Evolutionary conservation across 1,140 invertebrate genomes (phyloP).

Genomic region (Colletes latitarsis): DNA sequence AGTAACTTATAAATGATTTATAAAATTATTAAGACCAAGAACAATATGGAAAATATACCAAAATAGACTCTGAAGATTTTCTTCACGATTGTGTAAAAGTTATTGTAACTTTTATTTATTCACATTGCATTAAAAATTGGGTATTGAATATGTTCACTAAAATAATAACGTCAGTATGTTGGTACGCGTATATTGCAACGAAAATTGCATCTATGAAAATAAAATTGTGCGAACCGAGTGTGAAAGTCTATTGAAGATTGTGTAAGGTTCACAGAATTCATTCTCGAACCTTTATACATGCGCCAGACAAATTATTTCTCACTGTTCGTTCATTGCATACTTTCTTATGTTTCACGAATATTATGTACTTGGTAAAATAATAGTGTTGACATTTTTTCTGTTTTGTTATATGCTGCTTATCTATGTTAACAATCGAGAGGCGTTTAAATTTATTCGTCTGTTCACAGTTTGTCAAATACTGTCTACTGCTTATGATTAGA

Average conservation of each 20-base stretch:
- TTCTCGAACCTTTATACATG: background rate
- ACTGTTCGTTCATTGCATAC: background rate
- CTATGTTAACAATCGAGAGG: too few species aligned
- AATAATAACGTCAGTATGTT: too few species aligned
- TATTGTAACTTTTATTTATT: background rate
- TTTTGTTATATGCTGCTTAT: too few species aligned
- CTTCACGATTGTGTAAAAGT: background rate
- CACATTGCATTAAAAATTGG: background rate
- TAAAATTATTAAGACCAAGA: too few species aligned
- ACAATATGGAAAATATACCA: too few species aligned
- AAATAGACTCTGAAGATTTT: background rate
- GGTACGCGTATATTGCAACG: background rate
- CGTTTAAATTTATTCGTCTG: background rate
- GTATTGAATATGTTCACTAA: background rate
- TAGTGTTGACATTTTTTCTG: background rate
- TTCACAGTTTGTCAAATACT: background rate
- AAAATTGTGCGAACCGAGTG: background rate
- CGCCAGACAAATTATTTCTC: background rate
- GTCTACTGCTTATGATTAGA: slow-evolving; percentile 25
- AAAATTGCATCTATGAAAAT: background rate
- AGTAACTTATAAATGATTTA: background rate
- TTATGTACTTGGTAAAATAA: background rate
- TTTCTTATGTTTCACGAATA: background rate
- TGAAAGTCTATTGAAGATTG: background rate
- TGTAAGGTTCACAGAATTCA: slow-evolving; percentile 16